phyloP scores from a whole-genome alignment of 2,888 invertebrate species.

The Drosophila macrospina region DNA sequence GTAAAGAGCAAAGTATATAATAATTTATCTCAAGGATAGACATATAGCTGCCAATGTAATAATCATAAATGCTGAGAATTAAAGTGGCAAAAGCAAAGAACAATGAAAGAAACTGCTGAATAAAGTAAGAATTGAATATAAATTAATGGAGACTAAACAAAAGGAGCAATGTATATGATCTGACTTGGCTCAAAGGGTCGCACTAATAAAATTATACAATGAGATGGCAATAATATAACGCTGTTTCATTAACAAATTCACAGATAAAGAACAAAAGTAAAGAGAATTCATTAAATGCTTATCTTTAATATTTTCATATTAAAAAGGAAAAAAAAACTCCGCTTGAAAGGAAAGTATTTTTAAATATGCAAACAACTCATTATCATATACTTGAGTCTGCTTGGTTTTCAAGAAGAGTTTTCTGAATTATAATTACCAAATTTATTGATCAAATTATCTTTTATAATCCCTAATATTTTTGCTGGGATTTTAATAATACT shows the following conservation, averaged over 20 bases:
- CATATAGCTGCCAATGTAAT: slow-evolving; percentile 1
- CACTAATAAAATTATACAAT: too few species aligned
- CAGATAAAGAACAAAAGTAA: too few species aligned
- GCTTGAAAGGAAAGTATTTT: too few species aligned
- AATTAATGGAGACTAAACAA: neutral
- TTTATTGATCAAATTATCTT: neutral
- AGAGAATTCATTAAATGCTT: too few species aligned
- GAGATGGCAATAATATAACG: too few species aligned
- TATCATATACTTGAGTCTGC: neutral
- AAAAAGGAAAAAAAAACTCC: too few species aligned
- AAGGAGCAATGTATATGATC: too few species aligned
- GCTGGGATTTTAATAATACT: neutral
- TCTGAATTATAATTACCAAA: neutral
- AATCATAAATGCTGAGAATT: neutral
- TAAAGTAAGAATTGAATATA: neutral
- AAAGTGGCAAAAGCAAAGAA: neutral
- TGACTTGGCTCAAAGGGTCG: too few species aligned
- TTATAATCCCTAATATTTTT: neutral
- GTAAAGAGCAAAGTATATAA: slow-evolving; percentile 24
- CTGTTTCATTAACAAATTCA: too few species aligned
- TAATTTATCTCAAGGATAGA: neutral
- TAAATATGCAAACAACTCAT: too few species aligned
- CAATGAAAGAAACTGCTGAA: neutral
- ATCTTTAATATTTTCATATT: too few species aligned
- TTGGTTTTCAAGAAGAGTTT: neutral